These are phyloP conservation scores for Calliphora vomitoria DNA, from an alignment of 2,888 invertebrate species.

Conservation along the genomic window DNA sequence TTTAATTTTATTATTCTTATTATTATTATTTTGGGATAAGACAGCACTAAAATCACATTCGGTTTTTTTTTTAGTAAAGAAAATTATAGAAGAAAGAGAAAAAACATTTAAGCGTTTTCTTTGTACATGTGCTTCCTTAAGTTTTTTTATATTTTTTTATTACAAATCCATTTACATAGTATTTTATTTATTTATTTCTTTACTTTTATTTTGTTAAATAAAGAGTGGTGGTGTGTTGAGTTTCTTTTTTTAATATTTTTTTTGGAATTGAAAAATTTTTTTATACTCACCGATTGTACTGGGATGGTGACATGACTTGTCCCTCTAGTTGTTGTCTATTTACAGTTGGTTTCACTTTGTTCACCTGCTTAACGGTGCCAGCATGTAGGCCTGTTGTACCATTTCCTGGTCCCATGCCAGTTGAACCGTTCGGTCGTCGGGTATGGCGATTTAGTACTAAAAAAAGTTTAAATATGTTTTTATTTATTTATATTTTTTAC, in stretches of 20 bases:
- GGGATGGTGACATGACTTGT: conserved; percentile 89
- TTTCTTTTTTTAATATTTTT: neutral
- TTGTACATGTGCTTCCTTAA: conserved; percentile 69
- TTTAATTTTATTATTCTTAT: conserved; percentile 6
- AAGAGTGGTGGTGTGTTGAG: neutral
- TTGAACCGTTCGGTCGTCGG: conserved; percentile 85
- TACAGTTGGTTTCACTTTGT: conserved; percentile 95
- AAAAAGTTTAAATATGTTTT: conserved; percentile 73
- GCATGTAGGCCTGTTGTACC: conserved; percentile 84
- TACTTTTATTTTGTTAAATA: conserved; percentile 21
- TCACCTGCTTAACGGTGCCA: conserved; percentile 90
- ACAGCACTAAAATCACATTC: conserved; percentile 64
- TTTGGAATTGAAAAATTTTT: neutral
- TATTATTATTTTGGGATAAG: conserved; percentile 22
- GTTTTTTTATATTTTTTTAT: conserved; percentile 29
- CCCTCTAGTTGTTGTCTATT: conserved; percentile 90
- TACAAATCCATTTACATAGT: conserved; percentile 53
- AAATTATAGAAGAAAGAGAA: conserved; percentile 57
- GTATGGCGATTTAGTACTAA: conserved; percentile 92
- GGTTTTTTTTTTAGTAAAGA: conserved; percentile 37
- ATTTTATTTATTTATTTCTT: conserved; percentile 44
- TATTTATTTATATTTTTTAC: neutral
- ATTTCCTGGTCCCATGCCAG: conserved; percentile 78
- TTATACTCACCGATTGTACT: conserved; percentile 87
- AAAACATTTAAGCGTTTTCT: conserved; percentile 71